Percentiles rank a stretch among this genome's conserved stretches.
Conservation (phyloP, 2,888 invertebrate genomes). For the Coecobrya sp. region DNA sequence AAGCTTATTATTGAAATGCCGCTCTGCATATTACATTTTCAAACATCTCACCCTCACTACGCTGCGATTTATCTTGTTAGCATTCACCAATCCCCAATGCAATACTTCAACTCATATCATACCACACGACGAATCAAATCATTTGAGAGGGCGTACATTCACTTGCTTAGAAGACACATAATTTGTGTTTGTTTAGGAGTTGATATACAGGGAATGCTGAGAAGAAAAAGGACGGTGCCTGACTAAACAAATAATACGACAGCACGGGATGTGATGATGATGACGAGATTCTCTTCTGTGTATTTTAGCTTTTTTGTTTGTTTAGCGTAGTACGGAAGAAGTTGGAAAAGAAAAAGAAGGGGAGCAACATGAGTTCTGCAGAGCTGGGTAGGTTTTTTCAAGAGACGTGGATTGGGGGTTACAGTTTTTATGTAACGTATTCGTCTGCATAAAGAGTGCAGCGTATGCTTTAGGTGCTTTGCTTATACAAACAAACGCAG, state of each 20-base stretch:
- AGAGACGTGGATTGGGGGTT: constrained; percentile 44
- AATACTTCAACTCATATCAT: not conserved
- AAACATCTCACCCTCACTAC: too few species aligned
- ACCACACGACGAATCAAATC: constrained; percentile 34
- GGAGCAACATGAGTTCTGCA: not conserved
- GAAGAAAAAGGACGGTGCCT: constrained; percentile 38
- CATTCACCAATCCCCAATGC: too few species aligned
- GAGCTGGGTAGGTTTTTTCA: constrained; percentile 43
- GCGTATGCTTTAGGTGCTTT: not conserved
- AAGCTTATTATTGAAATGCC: too few species aligned
- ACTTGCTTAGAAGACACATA: constrained; percentile 41
- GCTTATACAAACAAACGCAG: constrained; percentile 40
- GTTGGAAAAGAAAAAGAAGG: not conserved
- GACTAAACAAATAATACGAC: constrained; percentile 65
- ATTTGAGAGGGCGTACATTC: constrained; percentile 62
- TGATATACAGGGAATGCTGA: constrained; percentile 41
- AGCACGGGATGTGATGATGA: constrained; percentile 5
- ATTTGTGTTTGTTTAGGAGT: constrained; percentile 79
- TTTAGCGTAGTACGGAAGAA: constrained; percentile 26
- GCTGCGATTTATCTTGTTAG: not conserved
- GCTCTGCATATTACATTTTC: too few species aligned
- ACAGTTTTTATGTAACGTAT: not conserved
- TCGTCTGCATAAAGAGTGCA: not conserved
- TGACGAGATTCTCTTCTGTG: constrained; percentile 38
- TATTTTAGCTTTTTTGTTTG: constrained; percentile 55